phyloP scores from a whole-genome alignment of 2,888 invertebrate species.

The Cheilosia vernalis region DNA sequence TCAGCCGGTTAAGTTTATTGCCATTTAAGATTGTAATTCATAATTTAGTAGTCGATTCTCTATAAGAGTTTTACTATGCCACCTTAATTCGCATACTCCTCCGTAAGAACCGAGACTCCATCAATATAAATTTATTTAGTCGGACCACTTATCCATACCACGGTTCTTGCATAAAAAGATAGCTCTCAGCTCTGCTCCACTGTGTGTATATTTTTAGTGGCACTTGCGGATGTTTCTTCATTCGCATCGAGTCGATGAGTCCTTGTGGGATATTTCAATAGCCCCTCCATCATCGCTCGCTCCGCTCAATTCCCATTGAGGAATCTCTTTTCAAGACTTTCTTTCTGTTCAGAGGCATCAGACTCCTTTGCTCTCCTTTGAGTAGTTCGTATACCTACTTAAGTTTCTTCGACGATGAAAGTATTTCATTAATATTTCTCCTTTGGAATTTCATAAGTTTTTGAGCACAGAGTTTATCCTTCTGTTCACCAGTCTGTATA shows the following conservation, averaged over 20 bases:
- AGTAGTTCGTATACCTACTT: slow-evolving; percentile 8
- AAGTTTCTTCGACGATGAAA: slow-evolving; percentile 20
- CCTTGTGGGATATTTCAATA: slow-evolving; percentile 24
- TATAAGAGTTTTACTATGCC: slow-evolving; percentile 4
- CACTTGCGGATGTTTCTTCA: slow-evolving; percentile 26
- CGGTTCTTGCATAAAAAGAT: slow-evolving; percentile 9
- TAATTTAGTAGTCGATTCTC: slow-evolving; percentile 51
- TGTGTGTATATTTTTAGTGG: slow-evolving; percentile 18
- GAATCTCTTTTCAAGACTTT: slow-evolving; percentile 10
- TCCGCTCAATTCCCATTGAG: not conserved
- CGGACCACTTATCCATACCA: slow-evolving; percentile 16
- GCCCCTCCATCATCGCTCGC: not conserved
- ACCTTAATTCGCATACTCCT: slow-evolving; percentile 12
- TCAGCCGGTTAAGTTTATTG: slow-evolving; percentile 58
- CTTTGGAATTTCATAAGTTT: slow-evolving; percentile 54
- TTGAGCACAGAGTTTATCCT: slow-evolving; percentile 1
- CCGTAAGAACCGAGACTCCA: slow-evolving; percentile 4
- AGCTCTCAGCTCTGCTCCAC: not conserved
- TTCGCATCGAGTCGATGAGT: slow-evolving; percentile 50
- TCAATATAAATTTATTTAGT: slow-evolving; percentile 9
- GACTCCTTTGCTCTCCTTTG: not conserved
- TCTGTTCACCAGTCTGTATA: not conserved
- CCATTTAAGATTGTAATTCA: slow-evolving; percentile 64
- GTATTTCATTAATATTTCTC: slow-evolving; percentile 58
- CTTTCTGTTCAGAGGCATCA: not conserved